phyloP scores from a whole-genome alignment of 2,113 vertebrate genomes.

The Caretta caretta region DNA sequence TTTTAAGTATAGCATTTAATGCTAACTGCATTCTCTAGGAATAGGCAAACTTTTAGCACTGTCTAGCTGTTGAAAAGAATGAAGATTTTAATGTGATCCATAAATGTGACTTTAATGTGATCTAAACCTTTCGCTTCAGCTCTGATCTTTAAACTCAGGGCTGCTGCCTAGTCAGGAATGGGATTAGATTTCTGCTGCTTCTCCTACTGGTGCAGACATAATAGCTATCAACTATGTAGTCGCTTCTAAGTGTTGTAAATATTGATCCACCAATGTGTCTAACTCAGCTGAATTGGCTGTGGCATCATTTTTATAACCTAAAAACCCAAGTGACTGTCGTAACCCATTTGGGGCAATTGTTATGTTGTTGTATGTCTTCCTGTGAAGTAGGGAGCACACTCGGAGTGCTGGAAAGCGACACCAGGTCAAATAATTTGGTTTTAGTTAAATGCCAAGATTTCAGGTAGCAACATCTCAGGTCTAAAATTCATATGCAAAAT shows the following conservation, averaged over 20 bases:
- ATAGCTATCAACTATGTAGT: neutral
- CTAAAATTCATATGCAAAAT: neutral
- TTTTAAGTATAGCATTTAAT: neutral
- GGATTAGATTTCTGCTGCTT: conserved; percentile 46
- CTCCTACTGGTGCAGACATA: neutral
- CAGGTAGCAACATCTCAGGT: neutral
- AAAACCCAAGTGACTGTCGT: neutral
- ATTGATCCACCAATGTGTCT: neutral
- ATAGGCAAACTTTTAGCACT: conserved; percentile 39
- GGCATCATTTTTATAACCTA: fast-evolving
- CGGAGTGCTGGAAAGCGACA: neutral
- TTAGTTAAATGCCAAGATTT: neutral
- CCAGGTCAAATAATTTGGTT: neutral
- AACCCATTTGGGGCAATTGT: neutral
- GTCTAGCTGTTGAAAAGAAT: conserved; percentile 39
- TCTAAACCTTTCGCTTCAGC: conserved; percentile 64
- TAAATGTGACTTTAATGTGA: conserved; percentile 51
- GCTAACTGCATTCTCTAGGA: neutral
- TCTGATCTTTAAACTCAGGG: conserved; percentile 52
- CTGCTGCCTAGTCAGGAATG: conserved; percentile 44
- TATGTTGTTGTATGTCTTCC: neutral
- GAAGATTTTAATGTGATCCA: neutral
- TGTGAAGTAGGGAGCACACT: neutral
- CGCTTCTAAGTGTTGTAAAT: neutral
- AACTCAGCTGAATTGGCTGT: neutral